Percentiles rank a stretch among this genome's conserved stretches.
These are phyloP conservation scores for Schizopygopsis pylzovi DNA, from an alignment of 2,797 vertebrate species.

Conservation along the genomic window DNA sequence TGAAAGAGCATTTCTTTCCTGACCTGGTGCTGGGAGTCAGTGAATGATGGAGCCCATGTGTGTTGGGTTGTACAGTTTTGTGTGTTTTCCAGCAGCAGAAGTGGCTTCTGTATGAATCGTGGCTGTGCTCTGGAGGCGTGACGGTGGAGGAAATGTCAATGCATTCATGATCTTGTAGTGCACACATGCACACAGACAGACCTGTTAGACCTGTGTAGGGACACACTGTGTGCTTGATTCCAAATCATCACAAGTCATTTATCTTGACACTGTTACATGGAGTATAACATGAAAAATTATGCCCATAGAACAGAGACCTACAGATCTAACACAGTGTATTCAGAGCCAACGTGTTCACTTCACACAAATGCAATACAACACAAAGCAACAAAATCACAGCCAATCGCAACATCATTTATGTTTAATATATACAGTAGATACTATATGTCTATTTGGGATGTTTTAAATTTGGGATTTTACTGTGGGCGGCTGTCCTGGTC, in stretches of 20 bases:
- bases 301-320: constrained; percentile 40
- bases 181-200: constrained; percentile 42
- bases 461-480: background rate
- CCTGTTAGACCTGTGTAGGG: constrained; percentile 21
- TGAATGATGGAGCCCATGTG: constrained; percentile 35
- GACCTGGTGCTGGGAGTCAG: constrained; percentile 49
- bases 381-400: background rate
- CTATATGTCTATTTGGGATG: too few relatives aligned
- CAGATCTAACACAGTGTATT: constrained; percentile 28
- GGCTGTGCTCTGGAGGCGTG: constrained; percentile 68
- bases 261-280: constrained; percentile 40
- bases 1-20: constrained; percentile 48
- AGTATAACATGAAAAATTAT: constrained; percentile 37
- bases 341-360: background rate
- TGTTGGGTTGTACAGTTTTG: constrained; percentile 31
- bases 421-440: background rate
- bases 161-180: constrained; percentile 78
- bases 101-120: constrained; percentile 55
- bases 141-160: constrained; percentile 90
- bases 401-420: background rate
- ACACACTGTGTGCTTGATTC: constrained; percentile 39
- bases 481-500: background rate
- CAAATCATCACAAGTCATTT: constrained; percentile 46
- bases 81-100: constrained; percentile 11
- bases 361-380: background rate